Percentiles rank a stretch among this genome's conserved stretches.
Conservation (phyloP, 1,140 invertebrate species). For the Lepidurus packardi region DNA sequence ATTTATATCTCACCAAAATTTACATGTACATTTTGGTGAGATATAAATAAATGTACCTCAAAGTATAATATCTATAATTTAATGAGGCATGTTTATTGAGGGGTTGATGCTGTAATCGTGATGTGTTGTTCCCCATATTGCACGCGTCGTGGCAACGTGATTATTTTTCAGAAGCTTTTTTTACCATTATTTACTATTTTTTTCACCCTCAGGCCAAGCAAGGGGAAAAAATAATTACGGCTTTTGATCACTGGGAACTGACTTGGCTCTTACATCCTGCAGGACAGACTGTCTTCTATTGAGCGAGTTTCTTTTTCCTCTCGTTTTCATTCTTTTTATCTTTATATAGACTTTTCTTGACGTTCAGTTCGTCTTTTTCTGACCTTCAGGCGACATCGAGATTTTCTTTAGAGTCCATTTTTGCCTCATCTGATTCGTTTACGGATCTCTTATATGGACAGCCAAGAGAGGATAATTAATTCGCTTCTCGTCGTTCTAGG, state of each 20-base stretch:
- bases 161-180: not conserved
- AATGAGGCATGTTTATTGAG: not conserved
- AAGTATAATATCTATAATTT: too few species aligned
- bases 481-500: not conserved
- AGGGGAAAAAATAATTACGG: not conserved
- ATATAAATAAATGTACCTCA: too few species aligned
- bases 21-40: too few species aligned
- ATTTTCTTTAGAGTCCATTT: constrained; percentile 17
- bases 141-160: not conserved
- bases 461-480: not conserved
- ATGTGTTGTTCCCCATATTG: not conserved
- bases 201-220: not conserved
- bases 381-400: not conserved
- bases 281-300: not conserved
- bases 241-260: constrained; percentile 13
- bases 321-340: not conserved
- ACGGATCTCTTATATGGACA: not conserved
- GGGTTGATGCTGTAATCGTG: not conserved
- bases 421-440: not conserved
- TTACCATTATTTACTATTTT: not conserved
- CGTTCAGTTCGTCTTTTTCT: not conserved
- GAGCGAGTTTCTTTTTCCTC: not conserved
- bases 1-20: too few species aligned
- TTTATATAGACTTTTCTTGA: too few species aligned
- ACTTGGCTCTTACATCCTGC: not conserved